These are phyloP conservation scores for Clarias laeviceps DNA, from an alignment of 2,797 vertebrate genomes.

Conservation along the genomic window DNA sequence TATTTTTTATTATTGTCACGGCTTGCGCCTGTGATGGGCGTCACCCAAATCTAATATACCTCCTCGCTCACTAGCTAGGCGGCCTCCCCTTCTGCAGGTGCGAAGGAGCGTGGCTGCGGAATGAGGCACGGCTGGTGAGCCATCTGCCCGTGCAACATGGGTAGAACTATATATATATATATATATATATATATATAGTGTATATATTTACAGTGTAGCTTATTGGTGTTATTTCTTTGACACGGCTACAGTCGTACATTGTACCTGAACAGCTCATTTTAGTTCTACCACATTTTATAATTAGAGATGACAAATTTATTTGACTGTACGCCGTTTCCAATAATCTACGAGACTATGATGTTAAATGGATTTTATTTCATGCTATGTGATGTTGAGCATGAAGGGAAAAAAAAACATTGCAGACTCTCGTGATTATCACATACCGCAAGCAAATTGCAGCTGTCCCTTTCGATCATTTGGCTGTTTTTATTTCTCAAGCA, in stretches of 20 bases:
- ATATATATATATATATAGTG: too few species aligned
- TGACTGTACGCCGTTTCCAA: constrained; percentile 12
- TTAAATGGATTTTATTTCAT: constrained; percentile 37
- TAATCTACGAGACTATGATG: not conserved
- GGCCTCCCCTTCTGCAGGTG: too few species aligned
- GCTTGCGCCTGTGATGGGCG: too few species aligned
- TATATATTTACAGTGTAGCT: too few species aligned
- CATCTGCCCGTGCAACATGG: too few species aligned
- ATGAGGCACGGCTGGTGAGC: too few species aligned
- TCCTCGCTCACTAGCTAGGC: too few species aligned
- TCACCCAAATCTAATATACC: too few species aligned
- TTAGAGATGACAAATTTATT: constrained; percentile 25
- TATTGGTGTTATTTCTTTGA: not conserved
- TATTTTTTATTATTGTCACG: too few species aligned
- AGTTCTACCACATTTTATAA: constrained; percentile 12
- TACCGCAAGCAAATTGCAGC: constrained; percentile 45
- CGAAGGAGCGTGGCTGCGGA: too few species aligned
- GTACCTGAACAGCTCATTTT: not conserved
- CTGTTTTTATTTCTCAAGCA: constrained; percentile 28
- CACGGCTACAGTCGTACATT: not conserved
- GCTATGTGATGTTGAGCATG: constrained; percentile 22
- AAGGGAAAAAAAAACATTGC: constrained; percentile 20
- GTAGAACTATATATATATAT: too few species aligned
- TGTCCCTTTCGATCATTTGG: constrained; percentile 28
- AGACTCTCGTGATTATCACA: constrained; percentile 44